phyloP scores from a whole-genome alignment of 2,888 invertebrate species.

The Cheilosia scutellata region DNA sequence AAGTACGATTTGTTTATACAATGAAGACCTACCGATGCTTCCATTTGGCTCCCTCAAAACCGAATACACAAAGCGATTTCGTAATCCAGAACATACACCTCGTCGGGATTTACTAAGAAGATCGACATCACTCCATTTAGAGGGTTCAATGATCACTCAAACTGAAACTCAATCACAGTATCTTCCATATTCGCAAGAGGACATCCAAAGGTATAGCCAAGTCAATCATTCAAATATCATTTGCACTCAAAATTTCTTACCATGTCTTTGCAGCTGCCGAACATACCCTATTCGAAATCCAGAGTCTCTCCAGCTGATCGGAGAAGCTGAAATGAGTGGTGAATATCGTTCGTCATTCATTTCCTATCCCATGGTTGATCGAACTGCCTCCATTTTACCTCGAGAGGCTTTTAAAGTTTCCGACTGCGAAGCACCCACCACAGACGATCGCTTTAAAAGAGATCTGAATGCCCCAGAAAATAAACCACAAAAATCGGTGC shows the following conservation, averaged over 20 bases:
- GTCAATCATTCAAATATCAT: background rate
- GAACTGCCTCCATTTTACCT: slow-evolving; percentile 81
- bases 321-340: slow-evolving; percentile 79
- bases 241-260: background rate
- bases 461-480: slow-evolving; percentile 79
- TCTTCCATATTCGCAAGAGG: slow-evolving; percentile 82
- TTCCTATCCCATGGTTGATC: slow-evolving; percentile 81
- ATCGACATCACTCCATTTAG: slow-evolving; percentile 82
- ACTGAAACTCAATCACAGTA: slow-evolving; percentile 83
- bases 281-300: slow-evolving; percentile 80
- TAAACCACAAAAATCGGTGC: slow-evolving; percentile 77
- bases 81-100: slow-evolving; percentile 68
- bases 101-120: slow-evolving; percentile 79
- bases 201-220: slow-evolving; percentile 80
- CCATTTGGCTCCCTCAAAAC: slow-evolving; percentile 80
- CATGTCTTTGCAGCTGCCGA: slow-evolving; percentile 79
- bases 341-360: slow-evolving; percentile 81
- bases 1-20: slow-evolving; percentile 81
- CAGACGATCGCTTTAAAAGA: slow-evolving; percentile 78
- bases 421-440: slow-evolving; percentile 67
- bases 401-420: slow-evolving; percentile 80
- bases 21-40: slow-evolving; percentile 80
- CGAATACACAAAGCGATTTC: slow-evolving; percentile 79
- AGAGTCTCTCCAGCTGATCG: slow-evolving; percentile 80
- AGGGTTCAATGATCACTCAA: slow-evolving; percentile 82